Conservation (phyloP, 2,888 invertebrate species). For the Rhaphigaster nebulosa region DNA sequence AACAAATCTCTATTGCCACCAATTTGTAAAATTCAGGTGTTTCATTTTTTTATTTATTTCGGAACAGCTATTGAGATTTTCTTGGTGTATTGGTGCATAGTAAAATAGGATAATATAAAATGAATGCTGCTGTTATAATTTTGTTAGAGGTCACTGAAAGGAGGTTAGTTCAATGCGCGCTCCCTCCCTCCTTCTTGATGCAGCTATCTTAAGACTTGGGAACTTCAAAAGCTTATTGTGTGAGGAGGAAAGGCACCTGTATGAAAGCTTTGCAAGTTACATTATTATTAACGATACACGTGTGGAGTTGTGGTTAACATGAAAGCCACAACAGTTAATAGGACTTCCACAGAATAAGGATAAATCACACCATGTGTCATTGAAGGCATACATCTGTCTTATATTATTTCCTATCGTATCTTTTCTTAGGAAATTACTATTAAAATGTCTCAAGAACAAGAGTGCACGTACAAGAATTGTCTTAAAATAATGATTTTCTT, state of each 20-base stretch:
- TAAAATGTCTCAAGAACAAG: neutral
- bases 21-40: no score
- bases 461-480: neutral
- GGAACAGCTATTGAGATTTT: neutral
- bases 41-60: neutral
- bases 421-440: neutral
- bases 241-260: neutral
- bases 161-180: neutral
- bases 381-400: neutral
- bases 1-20: no score
- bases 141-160: neutral
- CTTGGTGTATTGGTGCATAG: neutral
- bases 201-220: neutral
- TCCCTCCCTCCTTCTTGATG: neutral
- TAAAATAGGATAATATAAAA: neutral
- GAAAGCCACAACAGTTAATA: neutral
- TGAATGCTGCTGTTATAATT: neutral
- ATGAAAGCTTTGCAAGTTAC: neutral
- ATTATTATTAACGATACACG: neutral
- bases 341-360: neutral
- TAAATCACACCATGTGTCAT: neutral
- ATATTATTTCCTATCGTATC: neutral
- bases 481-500: neutral
- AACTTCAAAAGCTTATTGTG: conserved; percentile 17
- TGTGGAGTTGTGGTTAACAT: neutral